phyloP scores from a whole-genome alignment of 2,888 invertebrate species.

The Sarcophaga variegata region DNA sequence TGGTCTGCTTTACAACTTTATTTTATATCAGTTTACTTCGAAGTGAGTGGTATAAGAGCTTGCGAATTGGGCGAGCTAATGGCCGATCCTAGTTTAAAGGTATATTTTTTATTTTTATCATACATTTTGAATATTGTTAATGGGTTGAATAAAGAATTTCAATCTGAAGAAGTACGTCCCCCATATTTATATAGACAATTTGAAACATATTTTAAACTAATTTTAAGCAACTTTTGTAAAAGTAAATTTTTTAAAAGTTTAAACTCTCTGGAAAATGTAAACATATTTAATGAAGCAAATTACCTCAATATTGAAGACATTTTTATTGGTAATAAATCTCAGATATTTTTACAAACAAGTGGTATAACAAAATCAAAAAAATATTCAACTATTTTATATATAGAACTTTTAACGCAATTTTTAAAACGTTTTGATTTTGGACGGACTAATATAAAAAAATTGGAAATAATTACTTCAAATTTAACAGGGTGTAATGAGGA shows the following conservation, averaged over 20 bases:
- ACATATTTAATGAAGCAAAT: conserved; percentile 28
- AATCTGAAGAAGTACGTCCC: conserved; percentile 59
- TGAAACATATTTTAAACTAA: conserved; percentile 62
- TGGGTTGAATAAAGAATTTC: conserved; percentile 12
- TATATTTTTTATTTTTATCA: conserved; percentile 56
- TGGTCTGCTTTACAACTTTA: conserved; percentile 60
- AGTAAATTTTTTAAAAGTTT: conserved; percentile 33
- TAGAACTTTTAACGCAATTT: conserved; percentile 51
- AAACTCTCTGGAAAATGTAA: conserved; percentile 34
- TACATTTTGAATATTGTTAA: conserved; percentile 65
- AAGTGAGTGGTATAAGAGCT: conserved; percentile 47
- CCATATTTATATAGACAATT: conserved; percentile 52
- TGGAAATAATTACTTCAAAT: conserved; percentile 41
- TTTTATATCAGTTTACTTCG: conserved; percentile 49
- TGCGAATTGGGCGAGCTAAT: conserved; percentile 54
- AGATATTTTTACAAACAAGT: conserved; percentile 12
- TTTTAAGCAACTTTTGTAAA: conserved; percentile 59
- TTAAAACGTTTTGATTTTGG: conserved; percentile 41
- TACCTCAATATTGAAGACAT: conserved; percentile 35
- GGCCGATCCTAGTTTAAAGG: conserved; percentile 34
- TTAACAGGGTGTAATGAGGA: conserved; percentile 10
- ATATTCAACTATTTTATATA: conserved; percentile 51
- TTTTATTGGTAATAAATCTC: conserved; percentile 48
- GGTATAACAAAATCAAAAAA: conserved; percentile 35
- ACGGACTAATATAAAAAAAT: conserved; percentile 41